Evolutionary conservation across 2,888 invertebrate genomes (phyloP).

Genomic region (Molanna angustata): DNA sequence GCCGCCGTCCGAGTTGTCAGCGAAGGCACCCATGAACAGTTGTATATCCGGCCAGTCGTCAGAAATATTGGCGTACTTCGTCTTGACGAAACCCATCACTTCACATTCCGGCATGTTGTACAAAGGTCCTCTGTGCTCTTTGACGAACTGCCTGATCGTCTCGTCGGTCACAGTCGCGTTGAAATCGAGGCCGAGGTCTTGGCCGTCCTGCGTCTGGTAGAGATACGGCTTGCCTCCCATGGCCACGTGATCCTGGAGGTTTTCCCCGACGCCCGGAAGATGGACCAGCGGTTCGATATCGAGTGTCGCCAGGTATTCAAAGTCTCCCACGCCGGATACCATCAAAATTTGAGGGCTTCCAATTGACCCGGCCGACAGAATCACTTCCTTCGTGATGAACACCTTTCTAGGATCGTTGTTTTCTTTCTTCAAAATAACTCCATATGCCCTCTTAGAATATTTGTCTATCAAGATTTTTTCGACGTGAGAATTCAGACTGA

Average conservation of each 20-base stretch:
- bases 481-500: conserved; percentile 66
- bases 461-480: conserved; percentile 64
- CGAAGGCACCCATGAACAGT: conserved; percentile 69
- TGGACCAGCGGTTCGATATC: conserved; percentile 61
- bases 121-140: conserved; percentile 61
- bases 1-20: conserved; percentile 77
- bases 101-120: conserved; percentile 78
- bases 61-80: conserved; percentile 63
- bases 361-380: conserved; percentile 81
- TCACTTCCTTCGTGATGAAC: conserved; percentile 70
- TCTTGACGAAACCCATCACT: conserved; percentile 74
- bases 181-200: conserved; percentile 65
- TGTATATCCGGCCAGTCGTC: conserved; percentile 80
- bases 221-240: conserved; percentile 75
- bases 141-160: conserved; percentile 61
- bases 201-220: conserved; percentile 61
- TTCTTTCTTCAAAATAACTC: conserved; percentile 63
- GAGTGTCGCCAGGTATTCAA: conserved; percentile 57
- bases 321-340: conserved; percentile 80
- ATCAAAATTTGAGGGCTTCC: conserved; percentile 83
- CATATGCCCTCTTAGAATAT: conserved; percentile 59
- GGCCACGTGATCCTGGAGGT: conserved; percentile 81
- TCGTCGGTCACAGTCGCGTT: conserved; percentile 58
- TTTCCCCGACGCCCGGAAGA: conserved; percentile 72
- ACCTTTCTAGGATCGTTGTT: conserved; percentile 49